phyloP scores from a whole-genome alignment of 2,113 vertebrate species.

The Argyrosomus japonicus region DNA sequence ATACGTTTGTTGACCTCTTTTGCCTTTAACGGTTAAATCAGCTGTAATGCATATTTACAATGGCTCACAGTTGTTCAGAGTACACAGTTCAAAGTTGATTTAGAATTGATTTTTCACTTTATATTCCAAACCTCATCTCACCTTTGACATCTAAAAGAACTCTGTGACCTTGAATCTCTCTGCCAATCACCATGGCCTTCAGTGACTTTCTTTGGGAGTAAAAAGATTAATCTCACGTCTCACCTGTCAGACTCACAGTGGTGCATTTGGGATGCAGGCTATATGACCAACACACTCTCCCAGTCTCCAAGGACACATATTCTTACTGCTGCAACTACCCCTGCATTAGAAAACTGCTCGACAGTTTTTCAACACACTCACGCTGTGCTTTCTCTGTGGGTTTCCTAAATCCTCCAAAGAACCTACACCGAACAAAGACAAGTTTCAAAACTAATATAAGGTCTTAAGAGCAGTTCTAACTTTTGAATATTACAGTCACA shows the following conservation, averaged over 20 bases:
- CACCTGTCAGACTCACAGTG: slow-evolving; percentile 51
- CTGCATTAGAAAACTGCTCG: slow-evolving; percentile 1
- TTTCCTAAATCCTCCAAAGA: slow-evolving; percentile 15
- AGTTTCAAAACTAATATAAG: slow-evolving; percentile 15
- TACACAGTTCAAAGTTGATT: slow-evolving; percentile 3
- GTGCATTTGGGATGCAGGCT: slow-evolving; percentile 56
- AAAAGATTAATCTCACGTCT: slow-evolving; percentile 69
- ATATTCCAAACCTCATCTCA: slow-evolving; percentile 27
- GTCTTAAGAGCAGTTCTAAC: background rate
- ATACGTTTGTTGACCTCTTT: slow-evolving; percentile 1
- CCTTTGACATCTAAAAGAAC: slow-evolving; percentile 44
- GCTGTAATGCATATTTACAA: background rate
- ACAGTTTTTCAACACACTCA: slow-evolving; percentile 14
- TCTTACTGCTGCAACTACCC: slow-evolving; percentile 34
- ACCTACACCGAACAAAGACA: slow-evolving; percentile 15
- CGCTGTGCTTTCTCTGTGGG: slow-evolving; percentile 11
- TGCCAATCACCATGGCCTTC: slow-evolving; percentile 39
- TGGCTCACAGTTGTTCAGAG: background rate
- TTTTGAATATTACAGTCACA: background rate
- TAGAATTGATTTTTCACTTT: slow-evolving; percentile 23
- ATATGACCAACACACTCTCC: slow-evolving; percentile 23
- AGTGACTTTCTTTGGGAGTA: slow-evolving; percentile 43
- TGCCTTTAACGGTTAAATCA: background rate
- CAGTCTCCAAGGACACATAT: slow-evolving; percentile 59
- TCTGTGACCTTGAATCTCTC: slow-evolving; percentile 36